Evolutionary conservation across 1,140 invertebrate species (phyloP), one percentile per base, ranked within the genome.

Genomic region (Notospermus geniculatus): DNA sequence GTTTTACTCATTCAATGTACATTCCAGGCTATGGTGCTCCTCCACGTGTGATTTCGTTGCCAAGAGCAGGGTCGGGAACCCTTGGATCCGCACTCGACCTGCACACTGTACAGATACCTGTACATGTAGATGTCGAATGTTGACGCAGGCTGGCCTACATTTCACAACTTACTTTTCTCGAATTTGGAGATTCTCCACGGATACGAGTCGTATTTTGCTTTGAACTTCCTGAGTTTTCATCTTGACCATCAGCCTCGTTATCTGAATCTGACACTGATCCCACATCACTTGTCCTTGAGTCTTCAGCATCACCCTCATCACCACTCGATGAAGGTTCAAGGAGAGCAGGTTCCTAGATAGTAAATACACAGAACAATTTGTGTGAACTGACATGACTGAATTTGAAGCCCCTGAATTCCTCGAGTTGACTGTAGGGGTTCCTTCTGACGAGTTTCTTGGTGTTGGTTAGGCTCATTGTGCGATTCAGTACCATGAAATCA

Each of bases 141-240:
- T 17, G 17, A 29, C 53, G 19, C 29, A n/a, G 64, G 52, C 32
- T 57, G 15, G 55, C 57, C 25, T n/a, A 22, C 13, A 28, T 36
- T 28, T 27, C 39, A 57, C n/a, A n/a, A n/a, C 46, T 70, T 77
- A 88, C 87, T 82, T 90, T 93, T 83, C 90, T 93, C 65, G 89
- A 89, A 62, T 92, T 89, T 0, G 88, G 85, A 5, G 92, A 92
- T 83, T 98, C 96, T 76, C 93, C 87, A 70, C 89, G 87, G 1
- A 91, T 91, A 62, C 95, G 83, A 0, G 87, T 83, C 23, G 85
- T 85, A 73, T 86, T 87, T 19, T 85, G 83, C 71, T 71, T 69
- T 28, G 53, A 58, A 9, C 70, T 60, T 5, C 84, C 84, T 54
- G 66, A 60, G 63, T 55, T 68, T 15, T 69, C 65, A 45, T 62